phyloP scores from a whole-genome alignment of 2,888 invertebrate genomes.

The Cephus pygmeus region DNA sequence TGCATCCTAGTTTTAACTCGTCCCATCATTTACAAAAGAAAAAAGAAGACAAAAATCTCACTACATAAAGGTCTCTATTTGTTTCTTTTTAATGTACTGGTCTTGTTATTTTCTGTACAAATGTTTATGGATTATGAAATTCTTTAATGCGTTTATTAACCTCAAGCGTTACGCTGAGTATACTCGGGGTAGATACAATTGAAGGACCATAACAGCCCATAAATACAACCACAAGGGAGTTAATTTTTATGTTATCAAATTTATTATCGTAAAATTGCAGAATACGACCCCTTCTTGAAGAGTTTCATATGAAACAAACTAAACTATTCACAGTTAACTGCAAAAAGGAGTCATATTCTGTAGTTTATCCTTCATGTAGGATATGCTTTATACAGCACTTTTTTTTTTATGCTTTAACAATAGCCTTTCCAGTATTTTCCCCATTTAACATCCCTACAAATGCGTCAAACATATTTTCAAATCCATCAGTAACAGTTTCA shows the following conservation, averaged over 20 bases:
- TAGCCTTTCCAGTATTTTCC: slow-evolving; percentile 78
- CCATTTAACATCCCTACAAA: slow-evolving; percentile 74
- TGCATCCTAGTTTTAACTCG: not conserved
- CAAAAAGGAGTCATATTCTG: too few species aligned
- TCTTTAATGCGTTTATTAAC: not conserved
- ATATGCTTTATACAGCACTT: not conserved
- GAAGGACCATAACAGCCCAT: too few species aligned
- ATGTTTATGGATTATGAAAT: not conserved
- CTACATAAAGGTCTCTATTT: not conserved
- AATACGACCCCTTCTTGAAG: too few species aligned
- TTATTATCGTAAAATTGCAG: not conserved
- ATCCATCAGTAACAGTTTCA: slow-evolving; percentile 78
- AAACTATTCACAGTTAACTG: too few species aligned
- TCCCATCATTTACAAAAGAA: not conserved
- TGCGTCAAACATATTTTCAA: slow-evolving; percentile 79
- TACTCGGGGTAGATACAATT: too few species aligned
- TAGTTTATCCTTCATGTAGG: too few species aligned
- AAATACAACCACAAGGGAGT: too few species aligned
- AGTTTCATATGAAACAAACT: too few species aligned
- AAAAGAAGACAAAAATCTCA: not conserved
- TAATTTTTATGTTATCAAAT: not conserved
- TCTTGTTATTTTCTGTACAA: not conserved
- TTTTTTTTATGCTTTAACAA: slow-evolving; percentile 70
- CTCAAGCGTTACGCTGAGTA: too few species aligned
- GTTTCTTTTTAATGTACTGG: not conserved